Conservation (phyloP, 2,113 vertebrate genomes). For the Cyprinodon brontotheroides region DNA sequence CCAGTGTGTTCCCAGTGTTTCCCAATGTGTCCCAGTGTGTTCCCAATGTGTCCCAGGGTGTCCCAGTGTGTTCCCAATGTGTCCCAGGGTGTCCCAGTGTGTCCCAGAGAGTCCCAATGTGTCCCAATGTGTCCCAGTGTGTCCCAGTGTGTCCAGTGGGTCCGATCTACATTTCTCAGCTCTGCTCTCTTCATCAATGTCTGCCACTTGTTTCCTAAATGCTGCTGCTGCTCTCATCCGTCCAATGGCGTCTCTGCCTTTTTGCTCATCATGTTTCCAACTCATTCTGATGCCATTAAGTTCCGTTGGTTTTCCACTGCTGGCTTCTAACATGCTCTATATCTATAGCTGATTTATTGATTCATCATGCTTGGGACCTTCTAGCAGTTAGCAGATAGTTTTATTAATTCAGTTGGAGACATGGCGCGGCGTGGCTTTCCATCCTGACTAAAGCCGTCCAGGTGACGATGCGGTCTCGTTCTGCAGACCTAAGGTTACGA, state of each 20-base stretch:
- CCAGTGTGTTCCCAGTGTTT: no score
- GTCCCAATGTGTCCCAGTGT: no score
- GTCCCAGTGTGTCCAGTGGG: background rate
- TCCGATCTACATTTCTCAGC: conserved; percentile 61
- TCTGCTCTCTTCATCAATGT: no score
- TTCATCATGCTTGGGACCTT: background rate
- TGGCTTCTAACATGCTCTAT: background rate
- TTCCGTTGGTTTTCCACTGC: background rate
- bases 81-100: no score
- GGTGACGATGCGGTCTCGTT: background rate
- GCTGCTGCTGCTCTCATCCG: no score
- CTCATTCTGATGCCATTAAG: conserved; percentile 17
- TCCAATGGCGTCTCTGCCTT: conserved; percentile 9
- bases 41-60: no score
- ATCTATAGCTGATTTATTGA: background rate
- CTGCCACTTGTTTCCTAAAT: no score
- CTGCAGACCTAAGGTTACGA: background rate
- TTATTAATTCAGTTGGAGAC: background rate
- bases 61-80: no score
- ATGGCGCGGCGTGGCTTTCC: background rate
- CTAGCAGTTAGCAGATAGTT: background rate
- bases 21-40: no score
- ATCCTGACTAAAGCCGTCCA: background rate
- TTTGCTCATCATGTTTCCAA: conserved; percentile 57
- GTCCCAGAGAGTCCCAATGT: no score